Evolutionary conservation across 2,113 vertebrate species (phyloP).

Genomic region (Maccullochella peelii): DNA sequence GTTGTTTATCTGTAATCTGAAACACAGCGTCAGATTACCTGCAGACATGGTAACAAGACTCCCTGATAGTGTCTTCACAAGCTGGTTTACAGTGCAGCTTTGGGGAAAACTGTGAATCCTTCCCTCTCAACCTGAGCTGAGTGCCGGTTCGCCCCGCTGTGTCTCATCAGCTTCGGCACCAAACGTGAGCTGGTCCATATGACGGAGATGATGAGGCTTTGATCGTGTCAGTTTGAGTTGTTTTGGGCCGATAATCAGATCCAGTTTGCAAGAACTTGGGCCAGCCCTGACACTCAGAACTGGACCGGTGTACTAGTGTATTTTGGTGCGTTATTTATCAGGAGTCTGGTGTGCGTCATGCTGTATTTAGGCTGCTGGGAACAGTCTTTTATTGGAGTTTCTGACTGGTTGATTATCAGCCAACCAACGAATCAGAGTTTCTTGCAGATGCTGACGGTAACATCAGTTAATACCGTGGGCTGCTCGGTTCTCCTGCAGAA

Average conservation of each 20-base stretch:
- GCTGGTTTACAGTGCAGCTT: not conserved
- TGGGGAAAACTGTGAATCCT: not conserved
- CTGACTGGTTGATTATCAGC: not conserved
- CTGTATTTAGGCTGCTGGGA: too few species aligned
- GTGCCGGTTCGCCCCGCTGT: not conserved
- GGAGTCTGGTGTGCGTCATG: not conserved
- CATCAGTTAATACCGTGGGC: not conserved
- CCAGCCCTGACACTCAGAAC: not conserved
- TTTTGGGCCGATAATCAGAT: not conserved
- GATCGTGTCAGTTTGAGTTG: not conserved
- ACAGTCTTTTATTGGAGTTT: not conserved
- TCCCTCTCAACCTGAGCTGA: not conserved
- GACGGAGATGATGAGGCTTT: not conserved
- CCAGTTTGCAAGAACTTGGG: not conserved
- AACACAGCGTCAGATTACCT: constrained; percentile 37
- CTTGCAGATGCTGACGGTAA: too few species aligned
- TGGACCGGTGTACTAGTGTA: not conserved
- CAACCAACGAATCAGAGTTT: not conserved
- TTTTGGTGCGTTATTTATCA: not conserved
- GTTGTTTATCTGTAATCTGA: constrained; percentile 36
- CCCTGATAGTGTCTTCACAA: not conserved
- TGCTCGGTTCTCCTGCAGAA: too few species aligned
- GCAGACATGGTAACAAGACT: constrained; percentile 28
- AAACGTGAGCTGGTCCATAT: not conserved
- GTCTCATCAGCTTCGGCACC: not conserved